These are phyloP conservation scores for Probosciger aterrimus DNA, from an alignment of 2,113 vertebrate genomes.

Conservation along the genomic window DNA sequence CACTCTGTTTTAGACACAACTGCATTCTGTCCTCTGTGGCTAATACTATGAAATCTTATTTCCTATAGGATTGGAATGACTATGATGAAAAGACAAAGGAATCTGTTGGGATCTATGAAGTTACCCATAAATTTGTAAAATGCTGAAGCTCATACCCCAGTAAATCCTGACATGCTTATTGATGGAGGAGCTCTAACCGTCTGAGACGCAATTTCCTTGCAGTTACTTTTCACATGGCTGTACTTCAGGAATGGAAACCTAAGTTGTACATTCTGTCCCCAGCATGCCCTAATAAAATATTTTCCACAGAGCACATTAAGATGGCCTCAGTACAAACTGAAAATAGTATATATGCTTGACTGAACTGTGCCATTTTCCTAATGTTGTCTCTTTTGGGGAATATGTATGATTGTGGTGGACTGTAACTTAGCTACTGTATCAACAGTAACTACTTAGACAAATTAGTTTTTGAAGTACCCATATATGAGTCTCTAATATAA, in stretches of 20 bases:
- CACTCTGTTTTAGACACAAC: neutral
- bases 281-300: slow-evolving; percentile 32
- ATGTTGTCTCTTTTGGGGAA: neutral
- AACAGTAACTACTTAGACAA: neutral
- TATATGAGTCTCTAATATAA: neutral
- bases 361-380: neutral
- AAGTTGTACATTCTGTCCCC: neutral
- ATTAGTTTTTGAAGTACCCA: neutral
- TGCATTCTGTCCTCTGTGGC: neutral
- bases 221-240: neutral
- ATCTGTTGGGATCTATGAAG: slow-evolving; percentile 96
- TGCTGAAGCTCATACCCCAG: slow-evolving; percentile 69
- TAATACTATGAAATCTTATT: slow-evolving; percentile 43
- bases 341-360: neutral
- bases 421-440: neutral
- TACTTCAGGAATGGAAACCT: neutral
- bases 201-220: neutral
- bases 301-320: neutral
- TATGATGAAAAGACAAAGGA: slow-evolving; percentile 92
- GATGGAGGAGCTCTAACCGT: neutral
- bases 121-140: slow-evolving; percentile 92
- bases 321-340: neutral
- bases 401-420: neutral
- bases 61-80: slow-evolving; percentile 93
- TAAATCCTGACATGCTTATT: neutral